These are phyloP conservation scores for Ommatoiulus sabulosus DNA, from an alignment of 2,888 invertebrate genomes.

Conservation along the genomic window DNA sequence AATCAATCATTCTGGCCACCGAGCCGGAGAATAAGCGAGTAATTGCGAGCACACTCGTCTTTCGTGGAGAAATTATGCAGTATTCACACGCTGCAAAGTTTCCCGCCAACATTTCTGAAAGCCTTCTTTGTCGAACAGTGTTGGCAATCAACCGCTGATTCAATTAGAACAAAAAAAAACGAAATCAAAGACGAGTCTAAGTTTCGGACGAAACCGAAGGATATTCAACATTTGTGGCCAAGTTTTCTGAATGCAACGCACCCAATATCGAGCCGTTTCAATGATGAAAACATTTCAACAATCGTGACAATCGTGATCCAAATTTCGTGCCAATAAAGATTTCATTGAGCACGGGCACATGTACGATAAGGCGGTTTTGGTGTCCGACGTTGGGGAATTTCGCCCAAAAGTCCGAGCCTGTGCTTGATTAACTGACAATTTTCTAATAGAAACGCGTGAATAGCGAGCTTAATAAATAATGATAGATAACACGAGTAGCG, in stretches of 20 bases:
- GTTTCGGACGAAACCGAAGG: background rate
- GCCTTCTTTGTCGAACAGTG: background rate
- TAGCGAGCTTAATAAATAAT: constrained; percentile 12
- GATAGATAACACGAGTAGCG: constrained; percentile 21
- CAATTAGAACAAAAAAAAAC: background rate
- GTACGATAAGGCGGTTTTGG: background rate
- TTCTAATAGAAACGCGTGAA: background rate
- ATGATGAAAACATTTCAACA: background rate
- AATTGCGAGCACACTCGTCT: background rate
- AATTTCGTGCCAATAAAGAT: background rate
- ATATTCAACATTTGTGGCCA: background rate
- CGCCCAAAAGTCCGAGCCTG: background rate
- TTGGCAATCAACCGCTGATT: background rate
- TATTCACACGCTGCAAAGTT: background rate
- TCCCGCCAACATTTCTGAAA: background rate
- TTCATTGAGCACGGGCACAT: background rate
- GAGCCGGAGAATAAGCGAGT: background rate
- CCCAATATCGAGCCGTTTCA: background rate
- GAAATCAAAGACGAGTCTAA: background rate
- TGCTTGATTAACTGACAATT: background rate
- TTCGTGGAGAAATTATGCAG: background rate
- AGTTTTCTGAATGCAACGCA: background rate
- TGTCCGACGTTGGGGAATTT: background rate
- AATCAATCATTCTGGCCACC: background rate
- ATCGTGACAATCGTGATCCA: background rate